Conservation (phyloP, 2,888 invertebrate genomes). For the Camptogramma bilineatum region DNA sequence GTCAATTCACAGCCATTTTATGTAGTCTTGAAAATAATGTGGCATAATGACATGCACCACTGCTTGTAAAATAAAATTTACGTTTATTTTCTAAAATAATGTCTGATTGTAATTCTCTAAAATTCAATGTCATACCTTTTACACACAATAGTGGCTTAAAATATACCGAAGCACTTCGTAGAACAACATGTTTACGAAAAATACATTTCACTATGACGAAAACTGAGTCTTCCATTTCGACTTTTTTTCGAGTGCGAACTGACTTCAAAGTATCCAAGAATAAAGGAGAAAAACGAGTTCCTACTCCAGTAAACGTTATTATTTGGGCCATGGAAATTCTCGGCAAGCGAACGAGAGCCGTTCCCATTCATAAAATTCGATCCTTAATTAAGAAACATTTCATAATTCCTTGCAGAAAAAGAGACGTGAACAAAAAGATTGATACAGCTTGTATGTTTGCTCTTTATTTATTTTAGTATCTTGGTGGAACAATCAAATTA, state of each 20-base stretch:
- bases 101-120: background rate
- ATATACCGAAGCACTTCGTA: slow-evolving; percentile 15
- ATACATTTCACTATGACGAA: slow-evolving; percentile 45
- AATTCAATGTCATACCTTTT: background rate
- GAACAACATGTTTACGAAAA: slow-evolving; percentile 29
- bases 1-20: background rate
- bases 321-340: slow-evolving; percentile 66
- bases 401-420: slow-evolving; percentile 55
- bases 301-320: slow-evolving; percentile 61
- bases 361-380: slow-evolving; percentile 55
- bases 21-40: too few species aligned
- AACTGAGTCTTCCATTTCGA: slow-evolving; percentile 48
- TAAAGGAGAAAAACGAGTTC: slow-evolving; percentile 44
- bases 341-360: slow-evolving; percentile 51
- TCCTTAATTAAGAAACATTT: slow-evolving; percentile 59
- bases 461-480: slow-evolving; percentile 58
- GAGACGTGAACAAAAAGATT: slow-evolving; percentile 59
- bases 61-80: background rate
- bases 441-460: slow-evolving; percentile 55
- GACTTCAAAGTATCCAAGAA: slow-evolving; percentile 52
- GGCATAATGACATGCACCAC: background rate
- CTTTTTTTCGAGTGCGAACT: slow-evolving; percentile 51
- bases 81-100: background rate
- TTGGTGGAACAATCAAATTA: slow-evolving; percentile 54
- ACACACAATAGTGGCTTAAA: slow-evolving; percentile 13